Evolutionary conservation across 1,140 invertebrate species (phyloP), one percentile per base, ranked within the genome.

Genomic region (Drosophila setifemur): DNA sequence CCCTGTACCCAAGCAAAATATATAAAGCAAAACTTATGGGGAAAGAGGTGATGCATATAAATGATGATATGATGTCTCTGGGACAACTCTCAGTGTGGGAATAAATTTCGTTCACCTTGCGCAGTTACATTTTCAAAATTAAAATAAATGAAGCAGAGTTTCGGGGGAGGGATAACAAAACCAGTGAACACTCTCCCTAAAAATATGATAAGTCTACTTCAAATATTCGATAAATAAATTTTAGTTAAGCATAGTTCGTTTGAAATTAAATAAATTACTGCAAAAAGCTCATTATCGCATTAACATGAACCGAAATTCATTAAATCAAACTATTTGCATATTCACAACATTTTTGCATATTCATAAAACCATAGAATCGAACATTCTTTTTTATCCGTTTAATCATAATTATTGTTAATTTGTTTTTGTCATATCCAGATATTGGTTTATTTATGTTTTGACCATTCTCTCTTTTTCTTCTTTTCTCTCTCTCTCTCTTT

Each of bases 391-490:
- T 42, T 40, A 6, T 42, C 7, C 1, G n/a, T n/a, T n/a, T n/a
- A n/a, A n/a, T n/a, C n/a, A n/a, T n/a, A 29, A 18, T 67, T 57
- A 16, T 69, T 57, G n/a, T n/a, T n/a, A n/a, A n/a, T n/a, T 49
- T 9, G 14, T 47, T 79, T 23, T 43, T 55, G 8, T 47, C 71
- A 79, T 68, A 39, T 40, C 14, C 21, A 26, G 14, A 64, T 48
- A 47, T 57, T 58, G 47, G 16, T 70, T 76, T 86, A 86, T 75
- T 86, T 76, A 73, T 86, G 43, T 86, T 86, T 60, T 70, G 79
- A 85, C 67, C 81, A 86, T 85, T 55, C n/a, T 73, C 52, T 79
- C 72, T 83, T 63, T 39, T 23, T 74, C 28, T 45, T 63, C 33
- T 39, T 39, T 58, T 42, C 25, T 82, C 47, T 81, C 54, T n/a